These are phyloP conservation scores for Sycophila texana DNA, from an alignment of 2,888 invertebrate species.

Conservation along the genomic window DNA sequence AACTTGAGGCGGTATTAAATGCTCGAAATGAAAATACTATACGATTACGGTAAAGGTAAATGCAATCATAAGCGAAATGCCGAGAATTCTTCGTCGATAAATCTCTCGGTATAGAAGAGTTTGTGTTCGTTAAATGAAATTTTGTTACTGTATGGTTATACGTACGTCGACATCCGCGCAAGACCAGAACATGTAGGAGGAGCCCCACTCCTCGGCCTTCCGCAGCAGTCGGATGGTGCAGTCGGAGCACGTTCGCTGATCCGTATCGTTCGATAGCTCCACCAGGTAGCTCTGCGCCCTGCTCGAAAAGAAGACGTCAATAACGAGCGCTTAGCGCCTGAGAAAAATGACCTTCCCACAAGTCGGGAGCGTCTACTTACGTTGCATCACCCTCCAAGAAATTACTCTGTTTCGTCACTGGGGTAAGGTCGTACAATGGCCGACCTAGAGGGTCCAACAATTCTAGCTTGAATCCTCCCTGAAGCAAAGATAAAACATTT, in stretches of 20 bases:
- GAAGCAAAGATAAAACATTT: conserved; percentile 65
- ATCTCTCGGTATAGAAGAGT: no score
- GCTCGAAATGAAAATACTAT: not conserved
- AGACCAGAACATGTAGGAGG: conserved; percentile 93
- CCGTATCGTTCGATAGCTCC: conserved; percentile 88
- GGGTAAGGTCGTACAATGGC: conserved; percentile 89
- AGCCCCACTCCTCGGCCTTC: conserved; percentile 94
- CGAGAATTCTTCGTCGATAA: no score
- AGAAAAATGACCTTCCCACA: no score
- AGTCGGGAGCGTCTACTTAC: conserved; percentile 80
- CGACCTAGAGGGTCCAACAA: conserved; percentile 90
- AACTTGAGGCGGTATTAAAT: not conserved
- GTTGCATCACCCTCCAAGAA: conserved; percentile 90
- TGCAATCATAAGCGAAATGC: no score
- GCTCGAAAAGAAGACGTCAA: conserved; percentile 56
- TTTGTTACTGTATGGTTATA: conserved; percentile 39
- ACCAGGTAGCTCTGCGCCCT: conserved; percentile 91
- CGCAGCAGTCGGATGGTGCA: conserved; percentile 93
- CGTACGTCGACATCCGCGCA: conserved; percentile 94
- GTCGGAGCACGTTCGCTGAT: conserved; percentile 88
- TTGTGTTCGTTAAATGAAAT: not conserved
- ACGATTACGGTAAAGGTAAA: no score
- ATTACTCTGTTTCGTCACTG: conserved; percentile 86
- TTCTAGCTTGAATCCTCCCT: conserved; percentile 95
- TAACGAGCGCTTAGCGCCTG: not conserved